Conservation (phyloP, 2,797 vertebrate genomes). For the Crenuchus spilurus region DNA sequence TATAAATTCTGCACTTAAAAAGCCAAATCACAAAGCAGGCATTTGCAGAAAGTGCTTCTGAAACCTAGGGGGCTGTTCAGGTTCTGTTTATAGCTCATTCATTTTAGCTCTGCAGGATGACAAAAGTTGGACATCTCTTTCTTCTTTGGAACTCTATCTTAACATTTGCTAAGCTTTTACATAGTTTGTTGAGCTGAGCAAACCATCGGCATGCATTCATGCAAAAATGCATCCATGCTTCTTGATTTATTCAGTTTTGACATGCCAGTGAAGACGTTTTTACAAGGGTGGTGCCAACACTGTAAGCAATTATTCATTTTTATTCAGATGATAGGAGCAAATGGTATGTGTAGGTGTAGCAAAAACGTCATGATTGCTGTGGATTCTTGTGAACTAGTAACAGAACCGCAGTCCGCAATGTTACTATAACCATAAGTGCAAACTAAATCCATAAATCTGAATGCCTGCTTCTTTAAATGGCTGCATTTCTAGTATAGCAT, state of each 20-base stretch:
- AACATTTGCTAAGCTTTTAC: neutral
- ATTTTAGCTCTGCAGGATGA: slow-evolving; percentile 14
- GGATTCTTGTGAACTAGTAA: too few relatives aligned
- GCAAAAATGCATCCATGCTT: neutral
- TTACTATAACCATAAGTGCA: too few relatives aligned
- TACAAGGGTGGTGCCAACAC: too few relatives aligned
- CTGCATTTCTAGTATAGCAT: neutral
- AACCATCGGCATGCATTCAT: neutral
- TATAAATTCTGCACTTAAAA: slow-evolving; percentile 41
- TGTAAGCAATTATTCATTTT: neutral
- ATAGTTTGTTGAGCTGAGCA: neutral
- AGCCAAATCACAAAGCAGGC: slow-evolving; percentile 31
- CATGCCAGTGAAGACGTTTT: neutral
- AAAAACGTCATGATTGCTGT: too few relatives aligned
- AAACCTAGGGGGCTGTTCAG: slow-evolving; percentile 22
- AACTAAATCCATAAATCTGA: too few relatives aligned
- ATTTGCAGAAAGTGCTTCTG: slow-evolving; percentile 36
- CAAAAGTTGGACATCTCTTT: slow-evolving; percentile 14
- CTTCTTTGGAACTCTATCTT: neutral
- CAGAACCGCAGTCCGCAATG: too few relatives aligned
- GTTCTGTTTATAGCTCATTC: slow-evolving; percentile 36
- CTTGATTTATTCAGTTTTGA: neutral
- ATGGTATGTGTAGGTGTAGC: neutral
- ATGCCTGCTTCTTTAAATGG: too few relatives aligned
- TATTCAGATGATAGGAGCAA: neutral